Evolutionary conservation across 2,888 invertebrate genomes (phyloP).

Genomic region (Caenorhabditis sp.): DNA sequence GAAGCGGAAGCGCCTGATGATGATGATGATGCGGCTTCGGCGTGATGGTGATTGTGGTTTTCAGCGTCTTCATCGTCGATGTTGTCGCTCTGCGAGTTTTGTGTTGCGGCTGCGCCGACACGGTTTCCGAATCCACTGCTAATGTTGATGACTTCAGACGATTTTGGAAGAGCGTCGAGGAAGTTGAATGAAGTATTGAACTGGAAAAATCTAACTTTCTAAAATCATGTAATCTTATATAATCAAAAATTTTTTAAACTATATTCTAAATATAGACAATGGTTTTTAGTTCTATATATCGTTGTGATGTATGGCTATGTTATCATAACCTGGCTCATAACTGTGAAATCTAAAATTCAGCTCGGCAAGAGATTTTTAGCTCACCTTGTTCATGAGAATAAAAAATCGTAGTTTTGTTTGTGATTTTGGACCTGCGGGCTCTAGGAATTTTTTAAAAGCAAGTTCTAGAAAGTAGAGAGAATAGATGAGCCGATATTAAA

Average conservation of each 20-base stretch:
- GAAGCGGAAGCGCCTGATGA: slow-evolving; percentile 20
- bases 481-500: not conserved
- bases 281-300: too few species aligned
- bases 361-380: too few species aligned
- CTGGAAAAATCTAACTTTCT: slow-evolving; percentile 10
- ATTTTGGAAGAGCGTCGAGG: slow-evolving; percentile 55
- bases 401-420: too few species aligned
- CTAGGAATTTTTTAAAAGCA: too few species aligned
- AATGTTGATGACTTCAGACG: slow-evolving; percentile 58
- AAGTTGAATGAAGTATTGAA: slow-evolving; percentile 39
- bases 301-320: too few species aligned
- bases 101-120: not conserved
- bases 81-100: not conserved
- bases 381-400: too few species aligned
- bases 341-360: too few species aligned
- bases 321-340: too few species aligned
- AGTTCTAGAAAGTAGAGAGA: too few species aligned
- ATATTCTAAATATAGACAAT: too few species aligned
- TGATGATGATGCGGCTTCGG: slow-evolving; percentile 37
- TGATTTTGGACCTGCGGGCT: too few species aligned
- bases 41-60: slow-evolving; percentile 15
- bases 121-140: slow-evolving; percentile 42
- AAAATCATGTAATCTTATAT: too few species aligned
- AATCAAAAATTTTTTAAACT: not conserved
- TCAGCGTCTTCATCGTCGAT: slow-evolving; percentile 39